phyloP scores from a whole-genome alignment of 2,888 invertebrate genomes.

The Acanthopleura granulata region DNA sequence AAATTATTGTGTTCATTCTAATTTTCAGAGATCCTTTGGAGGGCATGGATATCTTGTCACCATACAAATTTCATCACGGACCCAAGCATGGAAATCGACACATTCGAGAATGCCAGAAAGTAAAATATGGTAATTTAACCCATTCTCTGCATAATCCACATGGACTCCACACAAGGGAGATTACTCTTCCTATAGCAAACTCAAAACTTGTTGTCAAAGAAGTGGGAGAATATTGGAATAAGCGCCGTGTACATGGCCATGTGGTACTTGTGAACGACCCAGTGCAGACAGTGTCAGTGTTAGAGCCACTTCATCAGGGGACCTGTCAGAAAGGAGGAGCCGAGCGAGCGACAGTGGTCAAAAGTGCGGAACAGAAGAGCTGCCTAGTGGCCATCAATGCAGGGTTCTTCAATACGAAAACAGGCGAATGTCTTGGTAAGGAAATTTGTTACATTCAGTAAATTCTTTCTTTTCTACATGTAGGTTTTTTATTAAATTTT shows the following conservation, averaged over 20 bases:
- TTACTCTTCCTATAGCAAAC: slow-evolving; percentile 39
- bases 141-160: slow-evolving; percentile 34
- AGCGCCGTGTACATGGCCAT: slow-evolving; percentile 37
- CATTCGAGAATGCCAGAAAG: slow-evolving; percentile 53
- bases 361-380: slow-evolving; percentile 47
- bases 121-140: slow-evolving; percentile 55
- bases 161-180: slow-evolving; percentile 29
- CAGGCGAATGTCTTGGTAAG: slow-evolving; percentile 65
- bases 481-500: no score
- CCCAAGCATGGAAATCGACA: slow-evolving; percentile 44
- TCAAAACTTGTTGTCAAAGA: slow-evolving; percentile 37
- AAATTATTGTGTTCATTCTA: no score
- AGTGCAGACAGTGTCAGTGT: slow-evolving; percentile 58
- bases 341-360: slow-evolving; percentile 50
- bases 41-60: slow-evolving; percentile 3
- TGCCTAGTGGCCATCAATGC: slow-evolving; percentile 68
- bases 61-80: slow-evolving; percentile 42
- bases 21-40: no score
- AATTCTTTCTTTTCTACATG: no score
- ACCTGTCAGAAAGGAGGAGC: slow-evolving; percentile 50
- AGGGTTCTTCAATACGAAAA: slow-evolving; percentile 66
- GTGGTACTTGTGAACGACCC: slow-evolving; percentile 59
- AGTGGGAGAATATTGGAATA: slow-evolving; percentile 31
- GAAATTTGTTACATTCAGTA: background rate
- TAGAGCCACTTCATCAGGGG: slow-evolving; percentile 61